phyloP scores from a whole-genome alignment of 2,888 invertebrate species.

The Antheraea assamensis region DNA sequence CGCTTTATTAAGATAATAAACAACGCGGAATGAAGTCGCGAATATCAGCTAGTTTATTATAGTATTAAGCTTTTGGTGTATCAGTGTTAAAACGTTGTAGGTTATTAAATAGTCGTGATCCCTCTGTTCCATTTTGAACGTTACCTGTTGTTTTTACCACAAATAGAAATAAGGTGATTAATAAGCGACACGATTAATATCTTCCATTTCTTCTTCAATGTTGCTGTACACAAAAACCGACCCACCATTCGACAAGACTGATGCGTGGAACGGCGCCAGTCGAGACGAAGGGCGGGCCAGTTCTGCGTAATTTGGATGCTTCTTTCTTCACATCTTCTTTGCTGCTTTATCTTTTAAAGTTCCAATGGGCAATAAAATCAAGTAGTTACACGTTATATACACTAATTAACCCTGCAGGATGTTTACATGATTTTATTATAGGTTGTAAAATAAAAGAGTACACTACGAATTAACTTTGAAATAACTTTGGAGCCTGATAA shows the following conservation, averaged over 20 bases:
- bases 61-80: too few species aligned
- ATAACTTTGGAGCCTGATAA: too few species aligned
- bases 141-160: not conserved
- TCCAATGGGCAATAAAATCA: not conserved
- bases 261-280: conserved; percentile 59
- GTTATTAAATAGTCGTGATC: too few species aligned
- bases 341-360: not conserved
- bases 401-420: too few species aligned
- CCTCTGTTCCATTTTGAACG: too few species aligned
- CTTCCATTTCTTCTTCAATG: conserved; percentile 32
- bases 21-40: too few species aligned
- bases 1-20: too few species aligned
- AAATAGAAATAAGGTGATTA: not conserved
- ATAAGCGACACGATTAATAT: not conserved
- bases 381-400: not conserved
- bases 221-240: conserved; percentile 48
- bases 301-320: conserved; percentile 35
- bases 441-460: too few species aligned
- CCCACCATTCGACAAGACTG: conserved; percentile 82
- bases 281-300: conserved; percentile 65
- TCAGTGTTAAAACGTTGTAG: too few species aligned
- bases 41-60: too few species aligned
- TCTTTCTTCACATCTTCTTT: conserved; percentile 29
- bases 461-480: too few species aligned
- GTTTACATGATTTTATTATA: too few species aligned